Conservation (phyloP, 37 sponge, comb jelly and placozoan genomes). For the Eunapius fragilis region DNA sequence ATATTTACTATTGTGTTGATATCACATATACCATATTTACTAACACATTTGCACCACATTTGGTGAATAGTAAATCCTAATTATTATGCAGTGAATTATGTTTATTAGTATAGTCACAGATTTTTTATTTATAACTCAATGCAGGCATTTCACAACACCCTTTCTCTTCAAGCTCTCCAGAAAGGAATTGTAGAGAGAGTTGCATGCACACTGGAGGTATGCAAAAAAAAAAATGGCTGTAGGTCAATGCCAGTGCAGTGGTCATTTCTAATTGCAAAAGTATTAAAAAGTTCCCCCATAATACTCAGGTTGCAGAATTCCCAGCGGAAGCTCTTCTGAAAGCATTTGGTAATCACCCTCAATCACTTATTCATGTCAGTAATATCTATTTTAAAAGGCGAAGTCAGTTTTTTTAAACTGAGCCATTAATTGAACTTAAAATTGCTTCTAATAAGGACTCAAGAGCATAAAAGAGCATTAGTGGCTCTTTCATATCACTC, state of each 20-base stretch:
- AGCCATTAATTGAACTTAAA: no score
- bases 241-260: background rate
- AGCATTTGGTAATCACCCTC: slow-evolving; percentile 67
- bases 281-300: background rate
- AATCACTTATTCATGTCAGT: no score
- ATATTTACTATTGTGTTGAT: no score
- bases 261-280: background rate
- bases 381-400: no score
- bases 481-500: no score
- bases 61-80: background rate
- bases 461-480: no score
- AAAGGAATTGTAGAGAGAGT: slow-evolving; percentile 26
- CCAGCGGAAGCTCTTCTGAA: slow-evolving; percentile 66
- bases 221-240: slow-evolving; percentile 7
- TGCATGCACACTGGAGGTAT: slow-evolving; percentile 16
- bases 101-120: background rate
- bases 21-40: no score
- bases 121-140: background rate
- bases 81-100: no score
- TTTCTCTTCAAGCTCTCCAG: slow-evolving; percentile 30
- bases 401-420: no score
- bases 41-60: no score
- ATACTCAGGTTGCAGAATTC: slow-evolving; percentile 32
- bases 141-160: slow-evolving; percentile 50
- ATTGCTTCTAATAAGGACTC: no score